Evolutionary conservation across 2,113 vertebrate species (phyloP), one percentile per base, ranked within the genome.

Genomic region (Phaetusa simplex): DNA sequence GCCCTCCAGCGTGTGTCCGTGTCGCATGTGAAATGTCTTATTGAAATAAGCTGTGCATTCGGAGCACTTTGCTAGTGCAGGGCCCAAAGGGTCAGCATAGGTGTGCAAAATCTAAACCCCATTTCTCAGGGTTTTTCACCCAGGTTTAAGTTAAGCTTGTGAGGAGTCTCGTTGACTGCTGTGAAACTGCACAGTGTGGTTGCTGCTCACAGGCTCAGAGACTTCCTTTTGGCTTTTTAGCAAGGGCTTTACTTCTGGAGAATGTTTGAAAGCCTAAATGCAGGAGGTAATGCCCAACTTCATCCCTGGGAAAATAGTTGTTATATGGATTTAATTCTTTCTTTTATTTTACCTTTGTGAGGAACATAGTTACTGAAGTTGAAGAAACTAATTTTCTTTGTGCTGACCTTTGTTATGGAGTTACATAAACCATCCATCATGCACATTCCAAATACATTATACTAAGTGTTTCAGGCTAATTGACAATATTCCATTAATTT

Each of bases 401-500:
- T 45, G 47, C 40, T 79, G 61, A 52, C 42, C 19, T 65, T 59
- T 94, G 47, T 77, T 72, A 61, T 8, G 45, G 50, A 52, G 47
- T 58, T 82, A 36, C 16, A 56, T 47, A 91, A 88, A 94, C 24
- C 32, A 93, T 90, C 58, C 83, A 86, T 91, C 70, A 81, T 55
- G 47, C 56, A 86, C 88, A 92, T 92, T 95, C 59, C 82, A 96
- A 82, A 71, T 86, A 77, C 29, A 90, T 92, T 84, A 90, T 52
- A 69, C 30, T 61, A 80, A 94, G 64, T 89, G 61, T 93, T 95
- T 83, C 45, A 73, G 67, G 45, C 43, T 97, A 91, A 92, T 95
- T 97, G 90, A 82, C 86, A 90, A 30, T 70, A 14, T 89, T 88
- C 49, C 90, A 83, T 95, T 95, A 86, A 96, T 96, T 95, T 86